A percentile compares a stretch with the other conserved stretches of the same genome.
These are phyloP conservation scores for Leguminivora glycinivorella DNA, from an alignment of 1,140 invertebrate genomes.

Conservation along the genomic window DNA sequence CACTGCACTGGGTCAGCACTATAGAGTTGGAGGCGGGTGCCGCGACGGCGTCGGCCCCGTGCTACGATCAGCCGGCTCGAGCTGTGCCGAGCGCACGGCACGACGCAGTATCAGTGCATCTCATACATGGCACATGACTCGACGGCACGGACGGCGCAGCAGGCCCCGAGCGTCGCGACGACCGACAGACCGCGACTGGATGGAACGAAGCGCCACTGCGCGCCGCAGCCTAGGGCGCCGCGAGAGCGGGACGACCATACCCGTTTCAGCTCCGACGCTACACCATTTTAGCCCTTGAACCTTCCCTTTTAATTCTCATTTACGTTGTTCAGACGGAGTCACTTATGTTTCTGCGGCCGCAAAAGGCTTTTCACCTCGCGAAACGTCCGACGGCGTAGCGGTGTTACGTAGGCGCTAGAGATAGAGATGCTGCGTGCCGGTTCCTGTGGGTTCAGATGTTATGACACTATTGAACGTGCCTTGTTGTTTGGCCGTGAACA, in stretches of 20 bases:
- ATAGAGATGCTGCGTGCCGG: conserved; percentile 72
- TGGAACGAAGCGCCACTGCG: conserved; percentile 65
- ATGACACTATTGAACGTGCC: conserved; percentile 70
- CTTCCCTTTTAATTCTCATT: conserved; percentile 64
- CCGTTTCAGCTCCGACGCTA: conserved; percentile 41
- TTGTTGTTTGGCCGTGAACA: conserved; percentile 68
- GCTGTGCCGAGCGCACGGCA: conserved; percentile 41
- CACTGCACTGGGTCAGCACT: conserved; percentile 48
- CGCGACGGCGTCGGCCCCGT: conserved; percentile 32
- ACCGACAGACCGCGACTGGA: conserved; percentile 73
- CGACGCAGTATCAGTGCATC: conserved; percentile 60
- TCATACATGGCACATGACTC: conserved; percentile 57
- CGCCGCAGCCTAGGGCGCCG: conserved; percentile 67
- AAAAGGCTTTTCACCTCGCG: conserved; percentile 71
- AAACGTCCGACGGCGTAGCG: conserved; percentile 56
- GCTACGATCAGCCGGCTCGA: conserved; percentile 32
- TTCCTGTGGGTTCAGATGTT: conserved; percentile 61
- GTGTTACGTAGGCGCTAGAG: conserved; percentile 66
- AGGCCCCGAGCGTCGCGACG: conserved; percentile 73
- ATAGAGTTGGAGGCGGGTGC: conserved; percentile 30
- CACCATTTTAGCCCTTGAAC: conserved; percentile 73
- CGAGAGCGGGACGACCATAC: conserved; percentile 72
- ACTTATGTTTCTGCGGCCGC: conserved; percentile 60
- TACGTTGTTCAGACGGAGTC: conserved; percentile 54
- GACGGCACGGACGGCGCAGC: conserved; percentile 48